These are phyloP conservation scores for Coregonus clupeaformis DNA, from an alignment of 2,113 vertebrate species.

Conservation along the genomic window DNA sequence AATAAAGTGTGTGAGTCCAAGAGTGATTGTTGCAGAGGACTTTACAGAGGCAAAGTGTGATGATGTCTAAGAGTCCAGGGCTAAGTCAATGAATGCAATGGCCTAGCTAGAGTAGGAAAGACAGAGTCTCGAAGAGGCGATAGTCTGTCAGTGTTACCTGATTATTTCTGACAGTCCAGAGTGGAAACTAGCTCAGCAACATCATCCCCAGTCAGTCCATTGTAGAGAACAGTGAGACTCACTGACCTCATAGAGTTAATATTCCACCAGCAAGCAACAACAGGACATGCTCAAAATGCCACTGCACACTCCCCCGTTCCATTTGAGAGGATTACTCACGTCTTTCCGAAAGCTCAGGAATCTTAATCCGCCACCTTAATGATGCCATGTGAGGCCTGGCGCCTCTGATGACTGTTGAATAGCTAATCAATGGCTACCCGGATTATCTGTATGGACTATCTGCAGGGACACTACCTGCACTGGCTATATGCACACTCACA, in stretches of 20 bases:
- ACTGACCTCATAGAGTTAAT: conserved; percentile 42
- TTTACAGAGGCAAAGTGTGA: neutral
- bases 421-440: no score
- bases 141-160: neutral
- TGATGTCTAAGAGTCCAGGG: neutral
- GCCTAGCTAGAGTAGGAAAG: no score
- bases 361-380: conserved; percentile 3
- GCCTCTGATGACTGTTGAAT: neutral
- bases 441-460: no score
- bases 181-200: no score
- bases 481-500: no score
- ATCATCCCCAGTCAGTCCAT: neutral
- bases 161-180: no score
- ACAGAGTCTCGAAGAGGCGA: neutral
- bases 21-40: no score
- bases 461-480: no score
- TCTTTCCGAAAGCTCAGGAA: conserved; percentile 20
- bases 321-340: conserved; percentile 30
- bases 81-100: no score
- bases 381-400: neutral
- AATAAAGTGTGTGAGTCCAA: no score
- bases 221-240: conserved; percentile 8
- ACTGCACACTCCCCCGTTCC: conserved; percentile 23
- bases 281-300: conserved; percentile 25
- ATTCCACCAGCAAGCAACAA: conserved; percentile 21